phyloP scores from a whole-genome alignment of 2,113 vertebrate species.

The Varanus salvator region DNA sequence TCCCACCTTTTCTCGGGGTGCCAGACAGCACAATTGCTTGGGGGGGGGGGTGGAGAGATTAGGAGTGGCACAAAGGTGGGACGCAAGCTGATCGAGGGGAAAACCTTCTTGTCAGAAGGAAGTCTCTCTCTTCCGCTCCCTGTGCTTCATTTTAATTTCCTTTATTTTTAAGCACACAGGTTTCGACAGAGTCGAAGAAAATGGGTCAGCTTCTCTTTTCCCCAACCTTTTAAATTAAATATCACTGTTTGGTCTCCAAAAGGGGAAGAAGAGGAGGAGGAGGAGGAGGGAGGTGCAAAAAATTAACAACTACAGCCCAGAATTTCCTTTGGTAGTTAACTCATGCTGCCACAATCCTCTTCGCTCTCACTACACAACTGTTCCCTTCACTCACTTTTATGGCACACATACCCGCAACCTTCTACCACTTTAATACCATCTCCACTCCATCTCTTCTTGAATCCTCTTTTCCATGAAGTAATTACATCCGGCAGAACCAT shows the following conservation, averaged over 20 bases:
- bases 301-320: too few relatives aligned
- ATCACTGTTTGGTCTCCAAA: background rate
- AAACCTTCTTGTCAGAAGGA: background rate
- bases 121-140: too few relatives aligned
- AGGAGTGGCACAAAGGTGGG: too few relatives aligned
- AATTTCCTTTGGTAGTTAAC: background rate
- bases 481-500: background rate
- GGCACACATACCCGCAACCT: background rate
- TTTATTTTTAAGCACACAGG: conserved; percentile 2
- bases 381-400: background rate
- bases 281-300: too few relatives aligned
- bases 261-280: background rate
- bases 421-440: background rate
- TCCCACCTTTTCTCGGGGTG: too few relatives aligned
- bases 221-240: conserved; percentile 20
- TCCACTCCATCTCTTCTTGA: background rate
- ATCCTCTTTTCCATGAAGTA: background rate
- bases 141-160: background rate
- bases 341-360: background rate
- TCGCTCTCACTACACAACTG: background rate
- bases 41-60: too few relatives aligned
- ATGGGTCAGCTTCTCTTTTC: conserved; percentile 7
- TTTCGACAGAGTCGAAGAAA: conserved; percentile 17
- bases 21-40: too few relatives aligned
- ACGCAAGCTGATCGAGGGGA: too few relatives aligned